Percentiles rank a stretch among this genome's conserved stretches.
phyloP scores from a whole-genome alignment of 2,888 invertebrate species.

The Notodonta ziczac region DNA sequence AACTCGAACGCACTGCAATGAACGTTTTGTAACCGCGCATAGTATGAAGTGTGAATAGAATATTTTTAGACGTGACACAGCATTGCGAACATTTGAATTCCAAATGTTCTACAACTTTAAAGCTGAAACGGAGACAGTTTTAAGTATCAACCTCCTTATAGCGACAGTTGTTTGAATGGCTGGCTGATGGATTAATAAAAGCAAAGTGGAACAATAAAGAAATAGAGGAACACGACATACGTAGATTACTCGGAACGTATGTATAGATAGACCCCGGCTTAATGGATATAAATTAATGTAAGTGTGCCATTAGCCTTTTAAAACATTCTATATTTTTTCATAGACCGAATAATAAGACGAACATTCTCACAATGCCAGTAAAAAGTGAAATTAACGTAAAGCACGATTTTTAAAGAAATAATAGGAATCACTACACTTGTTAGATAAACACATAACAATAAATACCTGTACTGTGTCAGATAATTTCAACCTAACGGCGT shows the following conservation, averaged over 20 bases:
- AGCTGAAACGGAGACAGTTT: slow-evolving; percentile 14
- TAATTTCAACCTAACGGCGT: slow-evolving; percentile 24
- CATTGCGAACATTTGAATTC: slow-evolving; percentile 34
- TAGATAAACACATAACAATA: background rate
- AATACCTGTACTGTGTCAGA: background rate
- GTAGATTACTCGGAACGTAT: slow-evolving; percentile 14
- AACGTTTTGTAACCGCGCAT: slow-evolving; percentile 45
- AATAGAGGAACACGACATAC: slow-evolving; percentile 29
- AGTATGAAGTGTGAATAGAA: slow-evolving; percentile 49
- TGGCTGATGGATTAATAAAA: slow-evolving; percentile 40
- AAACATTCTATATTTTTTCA: too few species aligned
- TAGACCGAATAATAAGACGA: too few species aligned
- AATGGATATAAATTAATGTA: slow-evolving; percentile 27
- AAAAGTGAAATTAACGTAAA: too few species aligned
- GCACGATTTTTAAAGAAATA: background rate
- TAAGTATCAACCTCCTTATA: slow-evolving; percentile 25
- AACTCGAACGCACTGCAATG: slow-evolving; percentile 45
- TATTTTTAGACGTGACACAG: slow-evolving; percentile 56
- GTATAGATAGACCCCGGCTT: slow-evolving; percentile 4
- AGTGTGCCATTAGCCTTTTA: background rate
- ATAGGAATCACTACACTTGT: background rate
- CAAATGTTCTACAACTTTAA: slow-evolving; percentile 28
- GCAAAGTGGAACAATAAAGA: slow-evolving; percentile 45
- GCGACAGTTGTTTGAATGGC: slow-evolving; percentile 31
- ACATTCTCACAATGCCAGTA: too few species aligned